Percentiles rank a stretch among this genome's conserved stretches.
These are phyloP conservation scores for Palaemon carinicauda DNA, from an alignment of 1,140 invertebrate species.

Conservation along the genomic window DNA sequence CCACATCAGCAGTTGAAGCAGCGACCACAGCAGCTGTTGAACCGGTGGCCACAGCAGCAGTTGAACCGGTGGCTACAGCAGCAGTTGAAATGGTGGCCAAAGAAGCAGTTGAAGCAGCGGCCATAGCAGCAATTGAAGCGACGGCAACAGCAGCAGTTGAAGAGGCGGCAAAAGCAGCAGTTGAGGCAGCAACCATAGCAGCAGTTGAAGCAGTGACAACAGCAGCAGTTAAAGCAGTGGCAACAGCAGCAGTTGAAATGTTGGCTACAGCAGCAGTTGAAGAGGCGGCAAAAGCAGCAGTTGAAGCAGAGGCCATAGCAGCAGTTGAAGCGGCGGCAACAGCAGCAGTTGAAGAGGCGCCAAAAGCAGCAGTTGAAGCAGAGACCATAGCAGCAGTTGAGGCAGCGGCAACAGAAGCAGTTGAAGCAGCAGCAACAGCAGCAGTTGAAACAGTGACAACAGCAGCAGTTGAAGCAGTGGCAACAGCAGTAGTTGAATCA, in stretches of 20 bases:
- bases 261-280: neutral
- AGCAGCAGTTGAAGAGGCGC: neutral
- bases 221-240: neutral
- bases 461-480: neutral
- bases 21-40: neutral
- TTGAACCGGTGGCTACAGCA: neutral
- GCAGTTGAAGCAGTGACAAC: neutral
- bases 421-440: neutral
- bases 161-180: neutral
- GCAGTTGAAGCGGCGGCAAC: neutral
- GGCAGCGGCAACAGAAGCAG: neutral
- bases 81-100: neutral
- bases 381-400: neutral
- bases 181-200: neutral
- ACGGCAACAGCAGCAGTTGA: neutral
- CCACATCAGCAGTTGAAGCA: neutral
- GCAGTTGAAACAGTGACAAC: neutral
- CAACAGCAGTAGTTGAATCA: neutral
- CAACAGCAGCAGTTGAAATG: neutral
- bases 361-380: neutral
- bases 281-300: neutral
- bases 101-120: neutral
- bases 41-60: neutral
- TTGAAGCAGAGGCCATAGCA: neutral
- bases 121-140: neutral